Evolutionary conservation across 2,797 vertebrate genomes (phyloP).

Genomic region (Hyperoplus immaculatus): DNA sequence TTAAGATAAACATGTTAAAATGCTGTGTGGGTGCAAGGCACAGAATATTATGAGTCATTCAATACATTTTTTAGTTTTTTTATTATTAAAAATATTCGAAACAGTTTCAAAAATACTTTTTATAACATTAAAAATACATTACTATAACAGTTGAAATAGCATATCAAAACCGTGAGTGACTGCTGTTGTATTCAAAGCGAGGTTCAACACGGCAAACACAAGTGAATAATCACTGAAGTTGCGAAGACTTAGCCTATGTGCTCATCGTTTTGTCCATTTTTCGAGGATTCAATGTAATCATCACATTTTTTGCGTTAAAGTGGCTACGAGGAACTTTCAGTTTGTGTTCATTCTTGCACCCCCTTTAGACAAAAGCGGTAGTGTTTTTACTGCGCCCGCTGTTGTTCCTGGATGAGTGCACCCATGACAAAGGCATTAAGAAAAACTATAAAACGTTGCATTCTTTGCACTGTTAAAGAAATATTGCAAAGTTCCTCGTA

Average conservation of each 20-base stretch:
- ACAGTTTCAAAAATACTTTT: conserved; percentile 65
- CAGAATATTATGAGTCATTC: conserved; percentile 6
- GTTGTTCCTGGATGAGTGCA: too few relatives aligned
- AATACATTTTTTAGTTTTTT: conserved; percentile 37
- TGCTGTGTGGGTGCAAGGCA: neutral
- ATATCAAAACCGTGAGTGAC: conserved; percentile 15
- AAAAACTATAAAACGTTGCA: too few relatives aligned
- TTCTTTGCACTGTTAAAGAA: too few relatives aligned
- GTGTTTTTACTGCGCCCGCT: too few relatives aligned
- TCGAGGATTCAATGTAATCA: conserved; percentile 6
- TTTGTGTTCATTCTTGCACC: too few relatives aligned
- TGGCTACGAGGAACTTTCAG: too few relatives aligned
- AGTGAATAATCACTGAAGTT: conserved; percentile 3
- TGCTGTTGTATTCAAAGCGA: conserved; percentile 17
- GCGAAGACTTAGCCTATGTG: neutral
- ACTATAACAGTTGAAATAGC: conserved; percentile 49
- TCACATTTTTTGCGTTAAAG: conserved; percentile 1
- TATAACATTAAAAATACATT: conserved; percentile 68
- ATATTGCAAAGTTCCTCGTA: too few relatives aligned
- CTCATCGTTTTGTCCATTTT: neutral
- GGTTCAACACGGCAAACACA: conserved; percentile 22
- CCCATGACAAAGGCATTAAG: too few relatives aligned
- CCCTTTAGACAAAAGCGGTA: too few relatives aligned
- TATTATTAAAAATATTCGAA: conserved; percentile 76
- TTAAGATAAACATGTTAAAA: neutral